Evolutionary conservation across 2,888 invertebrate species (phyloP), one percentile per base, ranked within the genome.

Genomic region (Glaucopsyche alexis): DNA sequence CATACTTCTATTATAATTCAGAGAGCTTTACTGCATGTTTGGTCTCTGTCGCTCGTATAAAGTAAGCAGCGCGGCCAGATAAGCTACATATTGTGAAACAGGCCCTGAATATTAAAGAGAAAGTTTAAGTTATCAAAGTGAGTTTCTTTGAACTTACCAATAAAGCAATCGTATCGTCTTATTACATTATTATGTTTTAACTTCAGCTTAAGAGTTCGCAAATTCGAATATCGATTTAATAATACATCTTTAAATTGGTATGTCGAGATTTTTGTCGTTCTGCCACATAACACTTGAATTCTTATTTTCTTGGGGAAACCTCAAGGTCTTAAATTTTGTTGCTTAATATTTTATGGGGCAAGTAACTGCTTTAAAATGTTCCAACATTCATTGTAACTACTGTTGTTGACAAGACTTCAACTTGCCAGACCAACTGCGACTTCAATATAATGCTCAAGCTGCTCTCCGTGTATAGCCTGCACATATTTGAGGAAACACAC

Each of bases 401-500:
- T 60, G 60, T 60, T 60, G 60, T 16, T 60, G 60, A 29, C 6
- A 29, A 60, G 60, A 13, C 60, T 13, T 38, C 13, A 52, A 19
- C 29, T 60, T 60, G 19, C 7, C 29, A 7, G 16, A 7, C 29
- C 19, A 60, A 19, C 13, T 29, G 29, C 65, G 40, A 40, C 65
- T 65, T n/a, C 64, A 64, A 52, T 3, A 16, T 16, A 9, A n/a
- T 3, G 2, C 65, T 40, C 52, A 65, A n/a, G n/a, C 40, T 42
- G 65, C 42, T 40, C 29, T 38, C 60, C 60, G 29, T 16, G 66
- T 40, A 16, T 42, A 11, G 66, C 66, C 66, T 66, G 66, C 16
- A 66, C 66, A 66, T 42, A 66, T 66, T 42, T 66, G 11, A 42
- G 42, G 66, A 66, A 66, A 66, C 66, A 42, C n/a, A 60, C 19